Evolutionary conservation across 2,888 invertebrate genomes (phyloP), one percentile per base, ranked within the genome.

Genomic region (Noctua pronuba): DNA sequence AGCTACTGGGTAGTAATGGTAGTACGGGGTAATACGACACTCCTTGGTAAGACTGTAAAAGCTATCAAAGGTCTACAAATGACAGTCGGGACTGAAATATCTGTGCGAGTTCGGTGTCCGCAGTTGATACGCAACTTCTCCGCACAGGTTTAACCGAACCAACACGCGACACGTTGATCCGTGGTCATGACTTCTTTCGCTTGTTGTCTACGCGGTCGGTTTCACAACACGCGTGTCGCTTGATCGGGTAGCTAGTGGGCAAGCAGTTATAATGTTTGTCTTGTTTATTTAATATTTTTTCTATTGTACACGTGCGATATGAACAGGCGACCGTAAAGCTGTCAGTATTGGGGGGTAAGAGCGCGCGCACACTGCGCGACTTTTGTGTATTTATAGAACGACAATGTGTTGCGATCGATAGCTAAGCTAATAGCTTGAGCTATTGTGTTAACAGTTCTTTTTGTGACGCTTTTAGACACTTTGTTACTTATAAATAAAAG

Each of bases 301-400:
- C 68, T 80, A 67, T 80, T 66, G 70, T 70, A 49, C 73, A 77
- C 77, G 77, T 71, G 85, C 52, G 55, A 46, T 81, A 73, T 71
- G 58, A 74, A 65, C 38, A 46, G 62, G 46, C 21, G 62, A n/a
- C 77, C 73, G 77, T 89, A 88, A 88, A 88, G 67, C 83, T 88
- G 88, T 88, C 89, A 87, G 65, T 84, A 75, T 28, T 65, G 31
- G 69, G 18, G 41, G 35, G 65, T 82, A 67, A 82, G 82, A 62
- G 80, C 46, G 58, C 28, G 75, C 75, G 62, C 86, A 80, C 76
- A 66, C 70, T 38, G 11, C 64, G 41, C 73, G 38, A 77, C 80
- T 69, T 44, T 77, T 84, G 52, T 77, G 81, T 89, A 88, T 87
- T 89, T 86, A 77, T 81, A 83, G 64, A 73, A 67, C 65, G 21